Evolutionary conservation across 1,140 invertebrate genomes (phyloP), one percentile per base, ranked within the genome.

Genomic region (Nilaparvata lugens): DNA sequence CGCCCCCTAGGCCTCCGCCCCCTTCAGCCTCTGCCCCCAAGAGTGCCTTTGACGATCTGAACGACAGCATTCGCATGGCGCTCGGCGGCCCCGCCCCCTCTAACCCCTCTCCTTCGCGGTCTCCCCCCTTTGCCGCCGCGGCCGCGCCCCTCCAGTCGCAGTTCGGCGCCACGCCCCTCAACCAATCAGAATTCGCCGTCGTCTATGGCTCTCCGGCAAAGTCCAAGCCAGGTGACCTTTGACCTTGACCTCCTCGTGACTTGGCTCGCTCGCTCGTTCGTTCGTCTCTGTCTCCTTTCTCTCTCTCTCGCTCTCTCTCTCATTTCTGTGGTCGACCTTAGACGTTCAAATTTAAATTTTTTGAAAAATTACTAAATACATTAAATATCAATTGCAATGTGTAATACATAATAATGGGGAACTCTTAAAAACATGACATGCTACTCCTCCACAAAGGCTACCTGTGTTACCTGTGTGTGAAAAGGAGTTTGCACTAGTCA

Each of bases 21-120:
- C 75, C 76, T 64, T 71, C 73, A 79, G 71, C 75, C 75, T 70
- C 73, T 77, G 71, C 74, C 76, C 78, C 63, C 52, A 84, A 83
- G 69, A 83, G 79, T 66, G 84, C 83, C 19, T 81, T 86, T 68
- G 84, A 86, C 66, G 84, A 87, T 69, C 74, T 87, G 40, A 84
- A 86, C 69, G 83, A 85, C 69, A 82, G 79, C 62, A 86, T 87
- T 71, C 74, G 81, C 16, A 81, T 83, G 77, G 83, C 83, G 52
- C 76, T 85, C 67, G 82, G 82, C 65, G 81, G 81, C 42, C 83
- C 83, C 7, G 59, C 64, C n/a, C 64, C 60, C 35, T 59, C 65
- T 24, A 52, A 38, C 13, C 61, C 64, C 2, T 54, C 43, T 19
- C 56, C 62, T 58, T 64, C 66, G 61, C 51, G 64, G 23, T 25